Evolutionary conservation across 1,140 invertebrate species (phyloP), one percentile per base, ranked within the genome.

Genomic region (Paraescarpia echinospica): DNA sequence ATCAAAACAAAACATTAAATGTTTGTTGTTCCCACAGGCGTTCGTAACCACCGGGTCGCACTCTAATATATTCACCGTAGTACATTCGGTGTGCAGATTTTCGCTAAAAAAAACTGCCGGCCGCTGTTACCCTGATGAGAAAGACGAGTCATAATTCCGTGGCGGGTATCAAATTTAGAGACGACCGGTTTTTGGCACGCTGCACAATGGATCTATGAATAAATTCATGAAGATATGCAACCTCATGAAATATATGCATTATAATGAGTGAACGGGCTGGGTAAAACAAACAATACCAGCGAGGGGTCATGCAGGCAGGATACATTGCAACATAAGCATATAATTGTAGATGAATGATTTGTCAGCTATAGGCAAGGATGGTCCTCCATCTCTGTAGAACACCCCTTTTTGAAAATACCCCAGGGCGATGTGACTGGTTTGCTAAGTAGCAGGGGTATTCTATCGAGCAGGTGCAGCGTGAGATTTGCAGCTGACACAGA

Each of bases 1-100:
- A 77, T 77, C 59, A 77, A 77, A 77, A 77, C 59, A 77, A 77
- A 77, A 77, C 59, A 77, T 77, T 77, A 77, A 77, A 77, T 77
- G 59, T 77, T 77, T 77, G 59, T 77, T 77, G 59, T 77, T 77
- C 59, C 22, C 59, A 77, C 59, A 77, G 59, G 27, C 27, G 22
- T 6, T 6, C 2, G 59, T 31, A 77, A 31, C 59, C 59, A 27
- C 8, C 59, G 27, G 4, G 59, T 18, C 27, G 2, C 59, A 77
- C 8, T 22, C 59, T 77, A 77, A 77, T 77, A 77, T 77, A 77
- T 77, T 77, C 59, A 77, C 59, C 59, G 59, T 77, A 77, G 22
- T 77, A 77, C 59, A 77, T 77, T 77, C 59, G 59, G 59, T 77
- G 59, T 77, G 59, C 59, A 77, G 22, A 77, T 77, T 77, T 77